Conservation (phyloP, 2,797 vertebrate species). For the Sebastes minor region DNA sequence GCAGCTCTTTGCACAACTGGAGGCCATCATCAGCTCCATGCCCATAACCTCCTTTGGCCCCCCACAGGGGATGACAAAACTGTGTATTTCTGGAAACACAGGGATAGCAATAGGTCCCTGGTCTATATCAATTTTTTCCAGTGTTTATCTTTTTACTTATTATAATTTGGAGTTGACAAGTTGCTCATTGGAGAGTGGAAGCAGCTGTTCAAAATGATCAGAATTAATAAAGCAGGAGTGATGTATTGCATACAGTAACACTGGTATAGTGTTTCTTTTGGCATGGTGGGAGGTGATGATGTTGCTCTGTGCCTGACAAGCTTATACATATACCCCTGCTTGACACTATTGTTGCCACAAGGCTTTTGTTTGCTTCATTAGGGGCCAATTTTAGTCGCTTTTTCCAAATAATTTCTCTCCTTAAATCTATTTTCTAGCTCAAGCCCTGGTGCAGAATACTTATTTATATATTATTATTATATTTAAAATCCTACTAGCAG, state of each 20-base stretch:
- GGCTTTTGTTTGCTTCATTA: neutral
- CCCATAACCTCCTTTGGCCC: conserved; percentile 29
- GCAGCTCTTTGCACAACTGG: conserved; percentile 47
- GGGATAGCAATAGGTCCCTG: neutral
- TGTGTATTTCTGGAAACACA: conserved; percentile 58
- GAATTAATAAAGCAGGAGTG: conserved; percentile 1
- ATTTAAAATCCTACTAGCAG: neutral
- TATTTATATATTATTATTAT: neutral
- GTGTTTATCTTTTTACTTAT: conserved; percentile 27
- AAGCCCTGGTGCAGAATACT: neutral
- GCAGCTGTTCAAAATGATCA: conserved; percentile 37
- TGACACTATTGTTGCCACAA: neutral
- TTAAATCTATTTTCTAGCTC: neutral
- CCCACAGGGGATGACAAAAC: conserved; percentile 46
- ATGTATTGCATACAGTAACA: neutral
- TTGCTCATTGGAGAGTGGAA: neutral
- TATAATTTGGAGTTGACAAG: conserved; percentile 21
- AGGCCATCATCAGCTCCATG: conserved; percentile 14
- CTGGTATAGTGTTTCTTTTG: conserved; percentile 4
- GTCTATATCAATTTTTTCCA: conserved; percentile 13
- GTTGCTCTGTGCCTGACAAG: neutral
- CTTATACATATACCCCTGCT: neutral
- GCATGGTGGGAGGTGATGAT: neutral
- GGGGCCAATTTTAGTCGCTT: neutral
- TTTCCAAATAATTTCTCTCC: neutral